Base-by-base conservation (phyloP, 64 coral and sea anemone genomes). In the Pocillopora damicornis region DNA sequence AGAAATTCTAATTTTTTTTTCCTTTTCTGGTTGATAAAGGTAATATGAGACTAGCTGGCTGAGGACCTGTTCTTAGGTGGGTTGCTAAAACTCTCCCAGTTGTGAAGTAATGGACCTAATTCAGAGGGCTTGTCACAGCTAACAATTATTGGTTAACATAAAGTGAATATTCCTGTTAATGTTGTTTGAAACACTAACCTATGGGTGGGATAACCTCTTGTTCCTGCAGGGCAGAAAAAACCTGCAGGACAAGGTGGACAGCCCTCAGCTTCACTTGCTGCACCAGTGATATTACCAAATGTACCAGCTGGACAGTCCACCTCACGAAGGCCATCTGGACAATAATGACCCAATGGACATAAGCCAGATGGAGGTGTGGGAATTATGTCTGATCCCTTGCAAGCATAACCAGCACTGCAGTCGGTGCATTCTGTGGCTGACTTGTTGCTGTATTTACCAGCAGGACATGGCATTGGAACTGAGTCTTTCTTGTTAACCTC, bases 231-330 rank as follows among this genome's bases (percentile, higher is more conserved):
- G 61, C 97, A 99, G 65, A 86, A 99, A 75, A 77, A 99, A 20
- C 97, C 97, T 37, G 97, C 76, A 66, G 97, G 97, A 59, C 97
- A 99, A 15, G 86, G 58, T 15, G 75, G 87, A 89, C 97, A 99
- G 23, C 97, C 93, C 82, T 63, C 87, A 60, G 83, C 63, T 25
- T 79, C 20, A 88, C 68, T 77, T 37, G 93, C 65, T 22, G 97
- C 93, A 20, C 93, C 88, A 22, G 93, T 99, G 13, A 76, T 65
- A 58, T 98, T 98, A 60, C 96, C 96, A 95, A 79, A 98, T 63
- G 87, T 98, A 63, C 96, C 96, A 73, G 83, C 38, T 17, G 96
- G 93, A 58, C 96, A 98, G 15, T 91, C 88, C 23, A 66, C 75
- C 58, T 91, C 90, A 17, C 17, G 73, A n/a, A 14, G 38, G 14